Evolutionary conservation across 2,113 vertebrate species (phyloP).

Genomic region (Ceuthmochares aereus): DNA sequence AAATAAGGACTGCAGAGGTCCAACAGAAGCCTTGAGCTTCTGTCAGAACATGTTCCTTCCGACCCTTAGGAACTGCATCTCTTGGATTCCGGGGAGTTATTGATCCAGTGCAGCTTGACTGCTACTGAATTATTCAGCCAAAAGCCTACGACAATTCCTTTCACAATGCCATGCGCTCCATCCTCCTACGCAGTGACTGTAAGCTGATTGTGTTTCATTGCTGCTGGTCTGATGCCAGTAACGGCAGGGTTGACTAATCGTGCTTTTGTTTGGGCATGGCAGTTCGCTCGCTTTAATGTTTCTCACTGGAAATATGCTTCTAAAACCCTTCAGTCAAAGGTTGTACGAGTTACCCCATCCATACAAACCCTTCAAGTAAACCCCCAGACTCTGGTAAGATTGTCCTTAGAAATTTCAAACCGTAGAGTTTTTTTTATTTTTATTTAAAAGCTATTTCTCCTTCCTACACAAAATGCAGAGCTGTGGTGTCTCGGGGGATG

Average conservation of each 20-base stretch:
- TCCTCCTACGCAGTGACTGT: neutral
- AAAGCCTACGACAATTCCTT: slow-evolving; percentile 5
- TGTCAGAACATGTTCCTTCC: neutral
- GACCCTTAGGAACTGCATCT: neutral
- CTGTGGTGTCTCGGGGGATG: neutral
- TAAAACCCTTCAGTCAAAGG: neutral
- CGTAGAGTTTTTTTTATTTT: neutral
- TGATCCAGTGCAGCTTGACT: slow-evolving; percentile 15
- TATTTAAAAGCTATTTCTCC: neutral
- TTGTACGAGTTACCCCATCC: neutral
- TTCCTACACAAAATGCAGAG: neutral
- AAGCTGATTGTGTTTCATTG: slow-evolving; percentile 6
- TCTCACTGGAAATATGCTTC: neutral
- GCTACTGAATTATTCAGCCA: slow-evolving; percentile 12
- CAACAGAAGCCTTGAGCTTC: neutral
- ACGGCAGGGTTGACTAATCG: neutral
- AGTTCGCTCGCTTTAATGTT: neutral
- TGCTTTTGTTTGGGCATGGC: neutral
- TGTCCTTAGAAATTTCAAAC: neutral
- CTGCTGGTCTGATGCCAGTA: neutral
- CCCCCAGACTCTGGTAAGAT: neutral
- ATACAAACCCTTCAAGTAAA: neutral
- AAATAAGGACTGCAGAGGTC: neutral
- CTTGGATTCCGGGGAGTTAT: neutral
- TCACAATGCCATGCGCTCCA: neutral